A percentile compares a stretch with the other conserved stretches of the same genome.
Conservation (phyloP, 1,140 invertebrate species). For the Apolygus lucorum region DNA sequence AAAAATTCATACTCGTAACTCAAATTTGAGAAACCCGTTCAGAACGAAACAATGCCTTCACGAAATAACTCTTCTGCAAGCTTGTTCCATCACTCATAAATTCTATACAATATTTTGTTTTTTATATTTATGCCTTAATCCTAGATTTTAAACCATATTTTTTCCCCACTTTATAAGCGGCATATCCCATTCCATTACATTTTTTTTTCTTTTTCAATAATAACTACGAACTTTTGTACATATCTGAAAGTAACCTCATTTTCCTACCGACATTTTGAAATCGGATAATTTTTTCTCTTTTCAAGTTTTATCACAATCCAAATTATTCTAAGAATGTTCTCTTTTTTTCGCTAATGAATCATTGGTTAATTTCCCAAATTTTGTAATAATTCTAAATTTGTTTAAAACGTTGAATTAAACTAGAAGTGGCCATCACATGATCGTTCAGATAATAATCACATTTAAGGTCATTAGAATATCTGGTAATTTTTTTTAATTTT, state of each 20-base stretch:
- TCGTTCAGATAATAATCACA: constrained; percentile 17
- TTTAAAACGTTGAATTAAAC: constrained; percentile 14
- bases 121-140: not conserved
- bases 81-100: constrained; percentile 14
- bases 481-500: not conserved
- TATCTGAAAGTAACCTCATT: constrained; percentile 21
- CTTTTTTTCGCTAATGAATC: not conserved
- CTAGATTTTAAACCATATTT: not conserved
- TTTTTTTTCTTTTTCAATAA: no score
- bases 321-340: not conserved
- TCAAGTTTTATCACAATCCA: constrained; percentile 4
- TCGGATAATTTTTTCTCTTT: not conserved
- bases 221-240: constrained; percentile 22
- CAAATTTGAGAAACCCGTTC: constrained; percentile 9
- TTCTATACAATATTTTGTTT: constrained; percentile 9
- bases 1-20: constrained; percentile 6
- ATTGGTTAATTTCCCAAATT: not conserved
- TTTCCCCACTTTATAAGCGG: constrained; percentile 17
- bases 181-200: not conserved
- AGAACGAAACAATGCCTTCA: not conserved
- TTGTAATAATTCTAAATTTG: not conserved
- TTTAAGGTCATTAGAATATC: constrained; percentile 27
- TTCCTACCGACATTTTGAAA: not conserved
- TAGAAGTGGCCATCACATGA: constrained; percentile 19
- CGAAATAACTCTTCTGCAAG: not conserved